Conservation (phyloP, 2,888 invertebrate genomes). For the Elysia crispata region DNA sequence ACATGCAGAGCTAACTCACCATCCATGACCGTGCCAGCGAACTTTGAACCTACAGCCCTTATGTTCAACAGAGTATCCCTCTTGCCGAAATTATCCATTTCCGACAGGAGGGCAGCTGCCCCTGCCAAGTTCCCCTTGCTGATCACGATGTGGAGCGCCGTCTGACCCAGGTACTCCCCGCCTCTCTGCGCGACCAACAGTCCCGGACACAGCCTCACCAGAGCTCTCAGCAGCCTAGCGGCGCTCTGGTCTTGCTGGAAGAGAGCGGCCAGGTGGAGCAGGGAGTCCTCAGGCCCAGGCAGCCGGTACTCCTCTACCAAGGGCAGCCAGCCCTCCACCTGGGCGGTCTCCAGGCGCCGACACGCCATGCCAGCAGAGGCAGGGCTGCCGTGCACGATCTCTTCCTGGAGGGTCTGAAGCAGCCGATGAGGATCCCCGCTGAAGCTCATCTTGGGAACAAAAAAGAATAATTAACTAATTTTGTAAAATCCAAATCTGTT, state of each 20-base stretch:
- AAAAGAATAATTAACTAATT: too few relatives aligned
- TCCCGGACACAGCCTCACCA: slow-evolving; percentile 41
- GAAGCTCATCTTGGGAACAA: too few relatives aligned
- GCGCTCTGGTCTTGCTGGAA: slow-evolving; percentile 24
- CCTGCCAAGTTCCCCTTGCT: slow-evolving; percentile 49
- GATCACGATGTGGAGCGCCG: slow-evolving; percentile 57
- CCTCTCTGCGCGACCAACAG: slow-evolving; percentile 32
- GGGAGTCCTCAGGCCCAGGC: slow-evolving; percentile 9
- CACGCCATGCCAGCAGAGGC: too few relatives aligned
- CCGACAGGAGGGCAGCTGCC: not conserved
- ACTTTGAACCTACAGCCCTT: slow-evolving; percentile 56
- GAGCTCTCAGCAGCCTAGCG: not conserved
- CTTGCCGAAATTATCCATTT: not conserved
- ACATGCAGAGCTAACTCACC: slow-evolving; percentile 61
- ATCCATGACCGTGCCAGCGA: slow-evolving; percentile 61
- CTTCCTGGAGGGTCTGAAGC: too few relatives aligned
- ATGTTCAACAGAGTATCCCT: not conserved
- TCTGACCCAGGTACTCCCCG: slow-evolving; percentile 56
- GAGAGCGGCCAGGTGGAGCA: slow-evolving; percentile 31
- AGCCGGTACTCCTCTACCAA: too few relatives aligned
- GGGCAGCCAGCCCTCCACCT: too few relatives aligned
- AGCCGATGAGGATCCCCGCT: too few relatives aligned
- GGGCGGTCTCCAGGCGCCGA: too few relatives aligned
- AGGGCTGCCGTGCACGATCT: too few relatives aligned
- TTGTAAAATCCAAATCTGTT: too few relatives aligned